These are phyloP conservation scores for Lampris incognitus DNA, from an alignment of 2,113 vertebrate species.

Conservation along the genomic window DNA sequence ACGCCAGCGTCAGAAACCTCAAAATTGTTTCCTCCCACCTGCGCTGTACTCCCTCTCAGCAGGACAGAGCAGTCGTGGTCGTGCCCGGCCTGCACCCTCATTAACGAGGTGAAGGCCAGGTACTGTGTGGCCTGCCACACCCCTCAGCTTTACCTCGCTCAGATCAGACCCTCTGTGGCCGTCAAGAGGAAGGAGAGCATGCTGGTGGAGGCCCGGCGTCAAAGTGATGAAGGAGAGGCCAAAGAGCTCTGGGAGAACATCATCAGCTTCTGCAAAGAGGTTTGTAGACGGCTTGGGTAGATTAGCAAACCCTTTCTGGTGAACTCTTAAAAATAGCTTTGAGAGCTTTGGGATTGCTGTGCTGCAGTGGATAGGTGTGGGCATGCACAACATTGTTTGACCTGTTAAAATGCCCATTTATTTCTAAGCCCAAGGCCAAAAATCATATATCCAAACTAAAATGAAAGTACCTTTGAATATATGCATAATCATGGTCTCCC, in stretches of 20 bases:
- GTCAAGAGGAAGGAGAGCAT: constrained; percentile 86
- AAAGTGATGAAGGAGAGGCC: constrained; percentile 88
- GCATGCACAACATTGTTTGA: no score
- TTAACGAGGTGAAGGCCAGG: constrained; percentile 79
- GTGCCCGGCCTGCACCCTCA: constrained; percentile 88
- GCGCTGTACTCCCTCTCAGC: rapidly evolving
- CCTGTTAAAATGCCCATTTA: no score
- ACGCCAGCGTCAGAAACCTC: constrained; percentile 30
- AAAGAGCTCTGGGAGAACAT: constrained; percentile 91
- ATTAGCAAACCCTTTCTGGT: no score
- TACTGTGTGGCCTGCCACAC: constrained; percentile 89
- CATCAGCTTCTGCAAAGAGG: constrained; percentile 89
- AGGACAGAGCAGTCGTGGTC: constrained; percentile 77
- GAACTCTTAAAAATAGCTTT: no score
- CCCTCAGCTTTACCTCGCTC: constrained; percentile 78
- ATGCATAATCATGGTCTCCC: no score
- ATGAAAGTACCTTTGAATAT: no score
- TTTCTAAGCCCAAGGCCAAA: no score
- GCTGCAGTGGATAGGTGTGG: no score
- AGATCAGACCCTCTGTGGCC: constrained; percentile 60
- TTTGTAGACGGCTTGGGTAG: constrained; percentile 33
- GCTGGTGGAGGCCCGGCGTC: constrained; percentile 86
- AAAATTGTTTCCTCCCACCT: rapidly evolving
- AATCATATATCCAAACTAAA: no score
- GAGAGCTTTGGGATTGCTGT: no score